Evolutionary conservation across 2,113 vertebrate genomes (phyloP).

Genomic region (Plectropomus leopardus): DNA sequence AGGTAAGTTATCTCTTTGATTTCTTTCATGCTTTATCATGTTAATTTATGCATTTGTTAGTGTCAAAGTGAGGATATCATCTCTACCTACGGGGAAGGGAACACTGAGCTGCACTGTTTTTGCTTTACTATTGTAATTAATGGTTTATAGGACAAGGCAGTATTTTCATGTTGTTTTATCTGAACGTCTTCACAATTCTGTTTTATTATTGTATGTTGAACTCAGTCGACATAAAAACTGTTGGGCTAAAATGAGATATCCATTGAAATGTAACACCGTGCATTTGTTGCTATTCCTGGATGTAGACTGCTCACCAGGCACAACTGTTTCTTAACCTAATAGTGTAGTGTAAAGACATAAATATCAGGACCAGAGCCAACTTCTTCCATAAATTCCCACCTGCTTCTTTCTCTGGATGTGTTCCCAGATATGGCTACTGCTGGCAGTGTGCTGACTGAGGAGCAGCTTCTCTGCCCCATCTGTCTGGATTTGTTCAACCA

Average conservation of each 20-base stretch:
- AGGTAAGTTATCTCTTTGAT: slow-evolving; percentile 68
- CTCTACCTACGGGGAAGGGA: background rate
- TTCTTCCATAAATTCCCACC: slow-evolving; percentile 49
- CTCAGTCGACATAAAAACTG: slow-evolving; percentile 1
- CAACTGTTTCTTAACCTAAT: slow-evolving; percentile 48
- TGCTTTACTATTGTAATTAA: slow-evolving; percentile 37
- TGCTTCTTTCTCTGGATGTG: slow-evolving; percentile 62
- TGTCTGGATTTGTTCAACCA: slow-evolving; percentile 78
- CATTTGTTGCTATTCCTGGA: slow-evolving; percentile 65
- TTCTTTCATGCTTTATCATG: slow-evolving; percentile 22
- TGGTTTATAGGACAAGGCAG: background rate
- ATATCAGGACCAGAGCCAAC: slow-evolving; percentile 13
- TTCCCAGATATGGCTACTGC: slow-evolving; percentile 74
- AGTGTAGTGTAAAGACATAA: slow-evolving; percentile 23
- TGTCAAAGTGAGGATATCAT: slow-evolving; percentile 17
- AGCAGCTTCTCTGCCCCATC: slow-evolving; percentile 80
- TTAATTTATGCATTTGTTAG: slow-evolving; percentile 17
- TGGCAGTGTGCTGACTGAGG: slow-evolving; percentile 64
- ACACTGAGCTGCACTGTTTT: background rate
- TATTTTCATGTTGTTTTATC: slow-evolving; percentile 15
- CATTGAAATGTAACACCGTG: slow-evolving; percentile 59
- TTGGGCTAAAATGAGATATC: slow-evolving; percentile 26
- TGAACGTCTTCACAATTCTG: background rate
- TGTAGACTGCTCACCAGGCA: slow-evolving; percentile 17
- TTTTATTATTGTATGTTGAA: slow-evolving; percentile 14